These are phyloP conservation scores for Camponotus floridanus DNA, from an alignment of 1,140 invertebrate species.

Conservation along the genomic window DNA sequence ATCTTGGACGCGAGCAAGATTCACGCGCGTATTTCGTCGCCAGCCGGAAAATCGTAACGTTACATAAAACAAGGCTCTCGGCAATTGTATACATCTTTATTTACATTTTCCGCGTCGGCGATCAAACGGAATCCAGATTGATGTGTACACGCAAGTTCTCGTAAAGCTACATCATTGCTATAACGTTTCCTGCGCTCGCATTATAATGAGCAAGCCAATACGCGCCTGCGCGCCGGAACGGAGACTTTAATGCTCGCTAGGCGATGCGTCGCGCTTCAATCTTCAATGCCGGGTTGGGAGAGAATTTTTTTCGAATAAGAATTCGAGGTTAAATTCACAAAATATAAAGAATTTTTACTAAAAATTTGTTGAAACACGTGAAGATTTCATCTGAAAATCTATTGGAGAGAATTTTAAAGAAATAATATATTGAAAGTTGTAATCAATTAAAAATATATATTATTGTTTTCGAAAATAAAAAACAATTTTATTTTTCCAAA, in stretches of 20 bases:
- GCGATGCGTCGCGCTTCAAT: not conserved
- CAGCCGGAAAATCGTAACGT: not conserved
- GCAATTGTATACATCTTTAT: conserved; percentile 22
- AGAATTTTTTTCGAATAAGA: not conserved
- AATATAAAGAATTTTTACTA: not conserved
- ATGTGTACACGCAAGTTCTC: conserved; percentile 11
- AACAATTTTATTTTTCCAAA: no score
- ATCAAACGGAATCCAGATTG: conserved; percentile 53
- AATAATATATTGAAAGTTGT: not conserved
- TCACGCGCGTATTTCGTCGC: not conserved
- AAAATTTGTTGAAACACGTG: not conserved
- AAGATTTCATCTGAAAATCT: not conserved
- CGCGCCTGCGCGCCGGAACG: not conserved
- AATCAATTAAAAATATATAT: no score
- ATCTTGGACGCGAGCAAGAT: conserved; percentile 19
- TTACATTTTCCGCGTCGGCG: conserved; percentile 48
- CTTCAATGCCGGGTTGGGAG: not conserved
- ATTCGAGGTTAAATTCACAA: no score
- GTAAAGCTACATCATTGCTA: not conserved
- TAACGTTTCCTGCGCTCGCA: conserved; percentile 18
- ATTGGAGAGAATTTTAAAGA: not conserved
- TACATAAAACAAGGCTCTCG: not conserved
- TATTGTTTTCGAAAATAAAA: not conserved
- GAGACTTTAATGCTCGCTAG: conserved; percentile 61
- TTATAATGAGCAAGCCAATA: not conserved